Evolutionary conservation across 2,797 vertebrate genomes (phyloP).

Genomic region (Enteromius afrohamiltoni): DNA sequence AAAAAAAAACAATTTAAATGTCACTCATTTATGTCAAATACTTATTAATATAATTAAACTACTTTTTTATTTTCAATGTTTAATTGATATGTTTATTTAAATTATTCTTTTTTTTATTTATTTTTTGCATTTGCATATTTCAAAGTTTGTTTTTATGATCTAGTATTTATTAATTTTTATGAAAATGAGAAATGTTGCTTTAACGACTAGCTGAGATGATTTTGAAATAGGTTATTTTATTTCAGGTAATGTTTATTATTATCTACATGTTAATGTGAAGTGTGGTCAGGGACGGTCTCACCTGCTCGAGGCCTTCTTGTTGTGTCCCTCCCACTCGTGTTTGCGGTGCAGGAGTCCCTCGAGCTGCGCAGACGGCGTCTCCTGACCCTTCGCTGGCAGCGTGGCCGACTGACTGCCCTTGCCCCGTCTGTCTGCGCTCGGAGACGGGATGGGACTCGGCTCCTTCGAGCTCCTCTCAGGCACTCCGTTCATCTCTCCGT

Average conservation of each 20-base stretch:
- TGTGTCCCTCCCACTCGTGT: slow-evolving; percentile 94
- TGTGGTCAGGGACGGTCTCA: slow-evolving; percentile 51
- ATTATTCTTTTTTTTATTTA: too few relatives aligned
- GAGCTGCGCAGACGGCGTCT: slow-evolving; percentile 82
- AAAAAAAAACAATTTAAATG: not conserved
- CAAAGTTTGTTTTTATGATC: not conserved
- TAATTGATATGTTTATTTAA: not conserved
- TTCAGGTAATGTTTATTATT: not conserved
- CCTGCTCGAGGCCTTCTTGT: slow-evolving; percentile 98
- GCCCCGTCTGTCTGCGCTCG: slow-evolving; percentile 70
- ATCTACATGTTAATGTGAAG: not conserved
- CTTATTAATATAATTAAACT: not conserved
- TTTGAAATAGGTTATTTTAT: not conserved
- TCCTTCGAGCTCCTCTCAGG: slow-evolving; percentile 81
- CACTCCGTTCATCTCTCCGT: slow-evolving; percentile 86
- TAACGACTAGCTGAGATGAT: not conserved
- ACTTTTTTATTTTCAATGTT: not conserved
- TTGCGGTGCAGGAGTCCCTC: slow-evolving; percentile 93
- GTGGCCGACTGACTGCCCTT: slow-evolving; percentile 89
- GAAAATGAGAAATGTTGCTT: not conserved
- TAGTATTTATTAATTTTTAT: not conserved
- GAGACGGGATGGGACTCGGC: slow-evolving; percentile 87
- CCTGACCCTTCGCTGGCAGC: slow-evolving; percentile 87
- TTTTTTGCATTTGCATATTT: not conserved
- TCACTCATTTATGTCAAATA: not conserved